These are phyloP conservation scores for Brachyopa scutellaris DNA, from an alignment of 2,888 invertebrate genomes.

Conservation along the genomic window DNA sequence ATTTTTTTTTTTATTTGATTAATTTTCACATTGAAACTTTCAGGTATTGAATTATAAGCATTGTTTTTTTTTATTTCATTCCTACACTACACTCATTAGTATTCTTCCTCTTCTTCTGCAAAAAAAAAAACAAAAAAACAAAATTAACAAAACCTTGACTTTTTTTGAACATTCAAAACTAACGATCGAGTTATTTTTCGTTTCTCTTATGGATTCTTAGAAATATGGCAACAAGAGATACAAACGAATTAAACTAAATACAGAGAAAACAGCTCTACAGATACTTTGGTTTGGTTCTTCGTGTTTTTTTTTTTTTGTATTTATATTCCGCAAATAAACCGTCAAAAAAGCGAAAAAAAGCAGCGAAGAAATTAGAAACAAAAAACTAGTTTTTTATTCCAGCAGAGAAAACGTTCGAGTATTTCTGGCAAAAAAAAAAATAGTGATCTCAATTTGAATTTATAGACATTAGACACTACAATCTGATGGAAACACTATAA, in stretches of 20 bases:
- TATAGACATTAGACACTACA: neutral
- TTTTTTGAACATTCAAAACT: conserved; percentile 46
- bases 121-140: conserved; percentile 20
- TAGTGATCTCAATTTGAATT: conserved; percentile 8
- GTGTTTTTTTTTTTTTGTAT: neutral
- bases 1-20: conserved; percentile 3
- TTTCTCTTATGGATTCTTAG: conserved; percentile 43
- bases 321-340: conserved; percentile 36
- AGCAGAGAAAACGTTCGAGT: conserved; percentile 16
- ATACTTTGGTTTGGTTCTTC: neutral
- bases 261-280: conserved; percentile 2
- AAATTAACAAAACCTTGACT: conserved; percentile 29
- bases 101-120: conserved; percentile 50
- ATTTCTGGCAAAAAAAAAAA: conserved; percentile 20
- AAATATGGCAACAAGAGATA: conserved; percentile 33
- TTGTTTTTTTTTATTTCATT: conserved; percentile 14
- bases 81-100: conserved; percentile 43
- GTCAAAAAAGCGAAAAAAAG: conserved; percentile 24
- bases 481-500: too few relatives aligned
- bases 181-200: conserved; percentile 50
- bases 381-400: conserved; percentile 52
- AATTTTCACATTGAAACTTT: conserved; percentile 50
- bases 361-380: conserved; percentile 39
- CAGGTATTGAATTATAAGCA: conserved; percentile 49
- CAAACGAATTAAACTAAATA: conserved; percentile 49